Base-by-base conservation (phyloP, 2,113 vertebrate species). In the Mormyrus lacerda region DNA sequence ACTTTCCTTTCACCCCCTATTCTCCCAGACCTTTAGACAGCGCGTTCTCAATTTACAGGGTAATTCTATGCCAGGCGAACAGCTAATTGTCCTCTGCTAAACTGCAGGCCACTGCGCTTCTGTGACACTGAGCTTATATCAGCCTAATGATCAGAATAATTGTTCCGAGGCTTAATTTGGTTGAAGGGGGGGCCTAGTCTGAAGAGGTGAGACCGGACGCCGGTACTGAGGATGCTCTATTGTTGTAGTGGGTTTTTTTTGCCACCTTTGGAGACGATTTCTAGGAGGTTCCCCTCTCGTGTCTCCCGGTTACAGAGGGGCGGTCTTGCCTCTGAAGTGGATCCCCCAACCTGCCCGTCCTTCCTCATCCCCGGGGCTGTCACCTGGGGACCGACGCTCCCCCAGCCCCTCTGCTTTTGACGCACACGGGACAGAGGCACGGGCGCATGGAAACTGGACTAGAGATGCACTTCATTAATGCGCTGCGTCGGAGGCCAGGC, bases 21-120 rank as follows among this genome's bases (percentile, higher is more conserved):
- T 93, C 92, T 93, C 90, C 91, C 93, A 92, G 90, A 91, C 93
- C 93, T 94, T 95, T 95, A 95, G 94, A 94, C 85, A 91, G 31
- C 79, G 90, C 92, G 90, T 94, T 95, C 95, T 95, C 94, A 91
- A 94, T 95, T 96, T 96, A 94, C 93, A 95, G 95, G 91, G 94
- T 95, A 95, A 95, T 95, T 95, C 94, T 93, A 93, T 92, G 93
- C 92, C 91, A 94, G 94, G 93, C 92, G 94, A 95, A 93, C 94
- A 92, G 92, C 94, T 96, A 95, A 96, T 95, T 96, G 94, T 95
- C 92, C 92, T 92, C 93, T 90, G 93, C 95, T 95, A 93, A 95
- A 95, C 94, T 94, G 93, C 92, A 94, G 92, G 93, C 93, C 93
- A 92, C 90, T 93, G 92, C 91, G 93, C 92, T 92, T 89, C 92